Evolutionary conservation across 2,888 invertebrate species (phyloP), one percentile per base, ranked within the genome.

Genomic region (Griposia aprilina): DNA sequence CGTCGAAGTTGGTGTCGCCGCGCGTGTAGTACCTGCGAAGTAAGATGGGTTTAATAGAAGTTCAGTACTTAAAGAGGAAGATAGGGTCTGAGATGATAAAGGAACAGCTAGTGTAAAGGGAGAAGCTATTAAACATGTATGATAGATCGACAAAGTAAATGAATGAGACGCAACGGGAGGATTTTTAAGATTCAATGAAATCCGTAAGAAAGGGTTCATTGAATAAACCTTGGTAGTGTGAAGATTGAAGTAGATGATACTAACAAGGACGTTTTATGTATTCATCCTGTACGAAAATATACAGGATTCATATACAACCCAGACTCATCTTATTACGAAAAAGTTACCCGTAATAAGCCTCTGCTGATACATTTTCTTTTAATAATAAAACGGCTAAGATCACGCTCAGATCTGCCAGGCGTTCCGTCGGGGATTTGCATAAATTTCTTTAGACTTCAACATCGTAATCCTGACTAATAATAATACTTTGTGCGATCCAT

Each of bases 1-100:
- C 98, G 77, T 98, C 97, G 81, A 99, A 97, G 93, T 99, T 98
- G 74, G 98, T 98, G 92, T 98, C 98, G 66, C 99, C 99, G 80
- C 98, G 98, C 23, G 97, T 97, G 96, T 99, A 99, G 94, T 99
- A 99, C 91, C 96, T 96, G 93, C 82, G 1, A 11, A 81, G 0
- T 11, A 59, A 69, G 10, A 48, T 13, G 0, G 0, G 0, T 20
- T 74, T 77, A 65, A 3, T 71, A 15, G 5, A 11, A 59, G 17
- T 48, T 1, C 13, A 48, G 11, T 3, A 60, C 1, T 48, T 59
- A 8, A 17, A n/a, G n/a, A 17, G 3, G 0, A 11, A 41, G 17
- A 26, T 65, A 26, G 15, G 0, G 3, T 69, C 6, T 0, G 20
- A n/a, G 10, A 13, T 59, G 26, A 8, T 36, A 0, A 7, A 45